These are phyloP conservation scores for Noctua fimbriata DNA, from an alignment of 2,888 invertebrate genomes.

Conservation along the genomic window DNA sequence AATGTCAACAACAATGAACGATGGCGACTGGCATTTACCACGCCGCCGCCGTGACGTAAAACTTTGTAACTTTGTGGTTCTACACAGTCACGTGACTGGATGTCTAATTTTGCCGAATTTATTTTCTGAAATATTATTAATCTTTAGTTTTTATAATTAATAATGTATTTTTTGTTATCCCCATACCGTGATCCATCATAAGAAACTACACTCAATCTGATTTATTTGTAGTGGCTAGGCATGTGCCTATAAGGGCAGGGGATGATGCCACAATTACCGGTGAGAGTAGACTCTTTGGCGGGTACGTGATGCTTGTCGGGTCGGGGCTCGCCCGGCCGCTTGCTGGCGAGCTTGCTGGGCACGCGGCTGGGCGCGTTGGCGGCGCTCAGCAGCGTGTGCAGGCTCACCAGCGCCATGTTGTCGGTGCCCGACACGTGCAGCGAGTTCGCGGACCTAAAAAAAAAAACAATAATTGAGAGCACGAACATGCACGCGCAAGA, in stretches of 20 bases:
- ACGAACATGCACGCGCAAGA: neutral
- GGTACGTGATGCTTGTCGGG: constrained; percentile 75
- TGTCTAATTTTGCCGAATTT: no score
- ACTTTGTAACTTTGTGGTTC: no score
- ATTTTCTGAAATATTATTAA: no score
- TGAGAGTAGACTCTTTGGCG: constrained; percentile 77
- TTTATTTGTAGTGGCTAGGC: no score
- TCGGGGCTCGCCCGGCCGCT: constrained; percentile 63
- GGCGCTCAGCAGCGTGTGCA: constrained; percentile 85
- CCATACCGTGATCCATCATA: no score
- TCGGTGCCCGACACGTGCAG: constrained; percentile 80
- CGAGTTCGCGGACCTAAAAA: constrained; percentile 78
- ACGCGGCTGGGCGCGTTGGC: constrained; percentile 72
- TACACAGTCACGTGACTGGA: no score
- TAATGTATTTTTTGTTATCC: no score
- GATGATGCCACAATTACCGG: constrained; percentile 67
- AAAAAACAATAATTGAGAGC: neutral
- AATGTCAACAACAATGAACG: no score
- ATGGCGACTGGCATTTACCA: no score
- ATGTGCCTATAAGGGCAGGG: neutral
- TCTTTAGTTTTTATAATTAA: no score
- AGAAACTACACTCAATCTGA: no score
- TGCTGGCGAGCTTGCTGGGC: constrained; percentile 74
- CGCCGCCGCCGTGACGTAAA: no score
- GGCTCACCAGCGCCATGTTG: constrained; percentile 84